A percentile compares a stretch with the other conserved stretches of the same genome.
These are phyloP conservation scores for Pristionchus maxplancki DNA, from an alignment of 2,888 invertebrate species.

Conservation along the genomic window DNA sequence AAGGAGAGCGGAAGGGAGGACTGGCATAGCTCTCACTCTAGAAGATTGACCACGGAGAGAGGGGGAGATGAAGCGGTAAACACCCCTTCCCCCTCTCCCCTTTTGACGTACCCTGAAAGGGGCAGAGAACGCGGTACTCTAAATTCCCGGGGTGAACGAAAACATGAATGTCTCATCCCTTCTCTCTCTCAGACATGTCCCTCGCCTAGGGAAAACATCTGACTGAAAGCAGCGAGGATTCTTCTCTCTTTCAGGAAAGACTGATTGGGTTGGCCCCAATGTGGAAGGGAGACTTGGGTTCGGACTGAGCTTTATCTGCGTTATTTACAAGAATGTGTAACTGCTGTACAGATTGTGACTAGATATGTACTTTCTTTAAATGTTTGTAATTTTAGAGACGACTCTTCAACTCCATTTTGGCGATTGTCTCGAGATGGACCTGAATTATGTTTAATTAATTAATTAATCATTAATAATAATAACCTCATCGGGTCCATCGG, in stretches of 20 bases:
- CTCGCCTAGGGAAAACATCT: slow-evolving; percentile 8
- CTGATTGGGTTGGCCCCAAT: neutral
- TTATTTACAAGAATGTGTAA: slow-evolving; percentile 2
- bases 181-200: neutral
- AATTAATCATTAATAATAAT: neutral
- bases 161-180: slow-evolving; percentile 20
- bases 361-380: neutral
- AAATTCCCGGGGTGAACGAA: neutral
- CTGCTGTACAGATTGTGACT: neutral
- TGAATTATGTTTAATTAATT: slow-evolving; percentile 23
- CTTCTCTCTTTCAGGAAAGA: neutral
- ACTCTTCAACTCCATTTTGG: slow-evolving; percentile 64
- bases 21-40: neutral
- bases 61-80: slow-evolving; percentile 25
- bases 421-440: slow-evolving; percentile 68
- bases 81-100: slow-evolving; percentile 5
- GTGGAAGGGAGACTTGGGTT: no score
- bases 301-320: slow-evolving; percentile 19
- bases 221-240: neutral
- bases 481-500: slow-evolving; percentile 80
- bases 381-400: slow-evolving; percentile 22
- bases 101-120: no score
- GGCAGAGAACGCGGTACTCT: neutral
- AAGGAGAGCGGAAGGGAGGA: slow-evolving; percentile 21
- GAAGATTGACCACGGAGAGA: slow-evolving; percentile 15